Conservation (phyloP, 2,113 vertebrate genomes). For the human region GRCh38 chr17:28811501-28812000, state of each 20-base stretch:
- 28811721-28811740: conserved; percentile 60
- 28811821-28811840: conserved; percentile 58
- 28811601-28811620: conserved; percentile 54
- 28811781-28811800: conserved; percentile 50
- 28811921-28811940: conserved; percentile 61
- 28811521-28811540: not conserved
- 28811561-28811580: conserved; percentile 18
- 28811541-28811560: not conserved
- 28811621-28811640: conserved; percentile 16
- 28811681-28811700: conserved; percentile 18
- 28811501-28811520: conserved; percentile 13
- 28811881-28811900: not conserved
- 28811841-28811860: conserved; percentile 36
- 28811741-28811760: conserved; percentile 12
- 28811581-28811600: conserved; percentile 51
- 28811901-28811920: not conserved
- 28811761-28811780: conserved; percentile 16
- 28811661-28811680: conserved; percentile 54
- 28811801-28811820: conserved; percentile 59
- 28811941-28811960: conserved; percentile 47
- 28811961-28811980: conserved; percentile 60
- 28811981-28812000: conserved; percentile 35
- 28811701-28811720: conserved; percentile 58
- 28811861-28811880: conserved; percentile 45
- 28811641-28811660: conserved; percentile 30